These are phyloP conservation scores for Nothocercus nigrocapillus DNA, from an alignment of 2,113 vertebrate species.

Conservation along the genomic window DNA sequence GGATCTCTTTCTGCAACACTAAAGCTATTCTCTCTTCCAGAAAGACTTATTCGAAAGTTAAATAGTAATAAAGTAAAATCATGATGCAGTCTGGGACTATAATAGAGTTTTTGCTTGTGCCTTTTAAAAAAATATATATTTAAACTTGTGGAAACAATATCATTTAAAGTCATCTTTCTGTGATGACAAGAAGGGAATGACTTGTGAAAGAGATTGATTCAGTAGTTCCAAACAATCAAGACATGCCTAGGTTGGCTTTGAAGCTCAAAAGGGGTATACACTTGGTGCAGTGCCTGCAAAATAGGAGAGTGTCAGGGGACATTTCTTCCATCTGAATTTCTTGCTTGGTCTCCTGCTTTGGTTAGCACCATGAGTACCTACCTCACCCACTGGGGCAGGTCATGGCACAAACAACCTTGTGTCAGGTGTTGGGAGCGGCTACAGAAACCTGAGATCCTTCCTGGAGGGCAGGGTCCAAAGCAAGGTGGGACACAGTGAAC, in stretches of 20 bases:
- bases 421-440: neutral
- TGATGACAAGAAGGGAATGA: neutral
- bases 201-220: neutral
- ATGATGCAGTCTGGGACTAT: neutral
- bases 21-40: neutral
- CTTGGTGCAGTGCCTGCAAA: neutral
- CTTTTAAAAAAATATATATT: neutral
- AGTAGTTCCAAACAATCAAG: neutral
- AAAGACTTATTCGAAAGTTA: slow-evolving; percentile 51
- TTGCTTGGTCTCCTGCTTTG: neutral
- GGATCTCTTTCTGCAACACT: slow-evolving; percentile 29
- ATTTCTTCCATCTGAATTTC: neutral
- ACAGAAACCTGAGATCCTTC: neutral
- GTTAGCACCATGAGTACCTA: neutral
- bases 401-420: neutral
- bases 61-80: slow-evolving; percentile 22
- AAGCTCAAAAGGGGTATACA: neutral
- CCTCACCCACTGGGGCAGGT: neutral
- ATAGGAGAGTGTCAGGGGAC: neutral
- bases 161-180: neutral
- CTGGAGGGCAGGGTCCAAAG: neutral
- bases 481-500: neutral
- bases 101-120: neutral
- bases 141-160: neutral
- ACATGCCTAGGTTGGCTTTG: neutral